phyloP scores from a whole-genome alignment of 2,113 vertebrate species.

The Pycnonotus jocosus region DNA sequence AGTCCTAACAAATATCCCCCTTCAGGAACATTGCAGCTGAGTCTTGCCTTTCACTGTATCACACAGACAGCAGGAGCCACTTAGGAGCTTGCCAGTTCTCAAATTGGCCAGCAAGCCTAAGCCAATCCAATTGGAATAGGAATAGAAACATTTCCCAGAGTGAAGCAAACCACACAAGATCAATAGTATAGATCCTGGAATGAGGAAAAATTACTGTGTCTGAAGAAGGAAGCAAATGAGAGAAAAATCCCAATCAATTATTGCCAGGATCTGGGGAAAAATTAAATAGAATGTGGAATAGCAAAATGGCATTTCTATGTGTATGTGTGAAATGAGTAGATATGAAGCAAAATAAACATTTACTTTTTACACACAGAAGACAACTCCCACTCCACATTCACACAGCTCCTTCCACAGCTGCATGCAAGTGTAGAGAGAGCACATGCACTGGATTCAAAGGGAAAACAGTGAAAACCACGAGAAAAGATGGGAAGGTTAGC shows the following conservation, averaged over 20 bases:
- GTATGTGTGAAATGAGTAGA: neutral
- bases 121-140: neutral
- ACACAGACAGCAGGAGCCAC: neutral
- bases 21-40: neutral
- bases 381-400: neutral
- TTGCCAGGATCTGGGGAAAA: neutral
- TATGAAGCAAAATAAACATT: neutral
- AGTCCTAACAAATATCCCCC: neutral
- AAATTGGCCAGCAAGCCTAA: constrained; percentile 6
- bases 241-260: neutral
- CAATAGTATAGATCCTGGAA: constrained; percentile 34
- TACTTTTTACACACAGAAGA: neutral
- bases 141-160: constrained; percentile 1
- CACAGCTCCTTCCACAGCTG: neutral
- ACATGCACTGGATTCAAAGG: neutral
- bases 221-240: neutral
- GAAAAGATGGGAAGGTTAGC: neutral
- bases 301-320: neutral
- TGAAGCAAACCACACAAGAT: neutral
- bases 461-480: neutral
- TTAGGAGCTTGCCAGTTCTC: constrained; percentile 6
- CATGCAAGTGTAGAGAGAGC: neutral
- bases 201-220: neutral
- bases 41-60: neutral
- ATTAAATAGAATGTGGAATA: neutral